A percentile compares a stretch with the other conserved stretches of the same genome.
phyloP scores from a whole-genome alignment of 2,797 vertebrate genomes.

The Tapirus indicus region DNA sequence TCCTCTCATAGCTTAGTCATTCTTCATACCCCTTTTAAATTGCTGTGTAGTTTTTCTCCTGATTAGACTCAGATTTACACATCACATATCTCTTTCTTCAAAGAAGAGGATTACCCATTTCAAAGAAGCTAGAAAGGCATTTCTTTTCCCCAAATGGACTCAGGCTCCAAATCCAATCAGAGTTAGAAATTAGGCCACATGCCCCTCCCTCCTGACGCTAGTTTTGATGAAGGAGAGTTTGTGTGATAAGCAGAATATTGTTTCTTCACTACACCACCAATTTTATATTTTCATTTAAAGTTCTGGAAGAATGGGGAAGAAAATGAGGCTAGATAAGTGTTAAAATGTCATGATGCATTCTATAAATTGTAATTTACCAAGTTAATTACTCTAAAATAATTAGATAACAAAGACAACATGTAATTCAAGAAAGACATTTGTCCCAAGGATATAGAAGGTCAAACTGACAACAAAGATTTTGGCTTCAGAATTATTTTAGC shows the following conservation, averaged over 20 bases:
- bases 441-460: not conserved
- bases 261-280: not conserved
- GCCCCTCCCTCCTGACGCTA: not conserved
- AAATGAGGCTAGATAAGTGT: not conserved
- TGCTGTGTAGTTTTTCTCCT: not conserved
- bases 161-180: not conserved
- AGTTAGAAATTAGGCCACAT: not conserved
- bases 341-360: not conserved
- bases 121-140: not conserved
- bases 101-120: not conserved
- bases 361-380: not conserved
- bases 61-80: not conserved
- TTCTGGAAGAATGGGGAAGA: not conserved
- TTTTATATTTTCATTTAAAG: not conserved
- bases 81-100: not conserved
- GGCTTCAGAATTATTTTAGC: not conserved
- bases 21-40: not conserved
- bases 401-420: not conserved
- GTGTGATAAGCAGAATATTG: not conserved
- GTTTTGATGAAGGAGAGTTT: not conserved
- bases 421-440: not conserved
- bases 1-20: not conserved
- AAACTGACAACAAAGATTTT: not conserved
- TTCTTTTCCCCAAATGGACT: not conserved
- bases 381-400: not conserved